Conservation (phyloP, 1,140 invertebrate species). For the Leptinotarsa texana region DNA sequence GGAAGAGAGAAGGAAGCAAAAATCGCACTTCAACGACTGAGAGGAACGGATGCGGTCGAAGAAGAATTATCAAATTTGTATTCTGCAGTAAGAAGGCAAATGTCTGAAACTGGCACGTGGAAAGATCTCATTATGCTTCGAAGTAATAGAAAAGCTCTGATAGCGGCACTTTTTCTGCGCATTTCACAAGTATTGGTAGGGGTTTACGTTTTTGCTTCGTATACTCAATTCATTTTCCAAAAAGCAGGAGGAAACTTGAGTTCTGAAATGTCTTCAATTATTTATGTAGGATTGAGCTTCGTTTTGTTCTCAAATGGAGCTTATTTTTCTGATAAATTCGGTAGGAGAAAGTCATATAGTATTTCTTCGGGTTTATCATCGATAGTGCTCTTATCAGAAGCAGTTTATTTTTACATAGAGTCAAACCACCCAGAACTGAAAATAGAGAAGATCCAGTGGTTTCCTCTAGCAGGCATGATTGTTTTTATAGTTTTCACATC, state of each 20-base stretch:
- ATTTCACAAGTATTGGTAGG: constrained; percentile 38
- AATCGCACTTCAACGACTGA: constrained; percentile 20
- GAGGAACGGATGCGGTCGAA: constrained; percentile 49
- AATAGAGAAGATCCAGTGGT: constrained; percentile 45
- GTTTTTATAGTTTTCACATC: constrained; percentile 40
- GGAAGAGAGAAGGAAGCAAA: constrained; percentile 36
- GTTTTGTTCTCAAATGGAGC: constrained; percentile 67
- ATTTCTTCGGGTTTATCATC: constrained; percentile 29
- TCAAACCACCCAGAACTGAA: constrained; percentile 33
- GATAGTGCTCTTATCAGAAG: constrained; percentile 53
- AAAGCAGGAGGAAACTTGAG: constrained; percentile 45
- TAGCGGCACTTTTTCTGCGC: constrained; percentile 37
- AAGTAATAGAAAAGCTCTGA: constrained; percentile 41
- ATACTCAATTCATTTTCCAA: constrained; percentile 39
- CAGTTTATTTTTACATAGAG: constrained; percentile 54
- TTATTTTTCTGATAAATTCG: constrained; percentile 11
- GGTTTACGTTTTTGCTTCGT: constrained; percentile 33
- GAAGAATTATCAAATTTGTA: constrained; percentile 40
- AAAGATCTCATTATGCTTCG: constrained; percentile 35
- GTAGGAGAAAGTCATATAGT: constrained; percentile 31
- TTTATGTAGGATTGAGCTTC: constrained; percentile 64
- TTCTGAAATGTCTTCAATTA: constrained; percentile 54
- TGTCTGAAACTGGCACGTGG: constrained; percentile 30
- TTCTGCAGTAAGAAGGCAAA: constrained; percentile 35
- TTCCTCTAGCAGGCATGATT: constrained; percentile 43